Conservation (phyloP, 2,113 vertebrate genomes). For the Nymphicus hollandicus region DNA sequence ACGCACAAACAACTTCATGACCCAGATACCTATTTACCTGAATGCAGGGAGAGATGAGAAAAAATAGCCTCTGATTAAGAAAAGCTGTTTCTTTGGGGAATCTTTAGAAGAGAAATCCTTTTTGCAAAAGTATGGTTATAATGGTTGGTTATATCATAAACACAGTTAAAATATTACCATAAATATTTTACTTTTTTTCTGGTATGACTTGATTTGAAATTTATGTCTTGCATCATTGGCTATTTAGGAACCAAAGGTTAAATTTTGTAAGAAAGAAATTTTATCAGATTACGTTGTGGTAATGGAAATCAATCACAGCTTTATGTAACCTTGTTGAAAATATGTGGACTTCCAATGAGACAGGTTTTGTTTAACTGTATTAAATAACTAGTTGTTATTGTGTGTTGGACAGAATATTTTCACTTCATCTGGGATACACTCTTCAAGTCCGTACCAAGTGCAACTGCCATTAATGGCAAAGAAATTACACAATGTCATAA, state of each 20-base stretch:
- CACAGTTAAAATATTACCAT: background rate
- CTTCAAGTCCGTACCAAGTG: background rate
- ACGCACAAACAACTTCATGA: background rate
- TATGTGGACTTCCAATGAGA: background rate
- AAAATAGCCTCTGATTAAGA: background rate
- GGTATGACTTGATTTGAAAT: background rate
- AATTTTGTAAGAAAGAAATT: background rate
- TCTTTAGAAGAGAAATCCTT: background rate
- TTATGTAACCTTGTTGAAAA: background rate
- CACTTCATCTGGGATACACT: background rate
- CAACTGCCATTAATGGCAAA: background rate
- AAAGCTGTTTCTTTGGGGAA: background rate
- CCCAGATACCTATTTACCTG: background rate
- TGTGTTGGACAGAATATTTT: background rate
- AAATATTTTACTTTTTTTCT: background rate
- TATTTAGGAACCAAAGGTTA: background rate
- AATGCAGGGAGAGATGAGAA: background rate
- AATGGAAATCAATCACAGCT: background rate
- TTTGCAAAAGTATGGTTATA: background rate
- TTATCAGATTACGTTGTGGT: background rate
- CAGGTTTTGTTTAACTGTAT: background rate
- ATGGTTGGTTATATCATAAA: background rate
- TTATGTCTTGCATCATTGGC: background rate
- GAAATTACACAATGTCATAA: background rate
- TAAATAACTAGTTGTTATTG: background rate